These are phyloP conservation scores for Brachypodius melanocephalos DNA, from an alignment of 2,113 vertebrate species.

Conservation along the genomic window DNA sequence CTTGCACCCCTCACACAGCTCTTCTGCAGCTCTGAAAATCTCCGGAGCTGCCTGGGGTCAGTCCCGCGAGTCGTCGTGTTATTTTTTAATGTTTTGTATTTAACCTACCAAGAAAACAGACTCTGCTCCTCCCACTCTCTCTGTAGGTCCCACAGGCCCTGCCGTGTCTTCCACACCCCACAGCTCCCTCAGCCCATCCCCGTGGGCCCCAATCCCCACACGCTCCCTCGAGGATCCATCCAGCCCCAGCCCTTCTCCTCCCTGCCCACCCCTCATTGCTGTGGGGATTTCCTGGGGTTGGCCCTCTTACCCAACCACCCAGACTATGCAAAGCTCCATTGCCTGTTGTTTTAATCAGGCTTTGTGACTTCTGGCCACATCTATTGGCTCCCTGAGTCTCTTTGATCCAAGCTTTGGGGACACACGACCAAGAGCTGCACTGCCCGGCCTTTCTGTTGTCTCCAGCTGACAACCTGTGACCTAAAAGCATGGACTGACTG, in stretches of 20 bases:
- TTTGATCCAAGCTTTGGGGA: background rate
- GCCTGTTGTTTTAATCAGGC: constrained; percentile 13
- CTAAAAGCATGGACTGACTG: fast-evolving
- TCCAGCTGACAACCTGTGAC: background rate
- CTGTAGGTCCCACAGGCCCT: background rate
- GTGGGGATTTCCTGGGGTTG: background rate
- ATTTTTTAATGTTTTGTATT: constrained; percentile 50
- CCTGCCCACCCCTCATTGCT: background rate
- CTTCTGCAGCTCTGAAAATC: background rate
- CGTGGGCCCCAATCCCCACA: fast-evolving
- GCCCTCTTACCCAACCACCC: background rate
- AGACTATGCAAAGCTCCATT: constrained; percentile 43
- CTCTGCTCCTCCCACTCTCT: background rate
- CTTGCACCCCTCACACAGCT: background rate
- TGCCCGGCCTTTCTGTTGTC: background rate
- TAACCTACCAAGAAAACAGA: background rate
- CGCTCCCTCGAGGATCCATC: background rate
- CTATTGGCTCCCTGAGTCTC: constrained; percentile 15
- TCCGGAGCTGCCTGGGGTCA: background rate
- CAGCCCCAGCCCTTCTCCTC: background rate
- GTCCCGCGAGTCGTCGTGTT: background rate
- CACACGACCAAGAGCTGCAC: background rate
- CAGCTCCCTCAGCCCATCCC: background rate
- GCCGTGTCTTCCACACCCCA: background rate
- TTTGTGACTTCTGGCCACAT: constrained; percentile 13